Percentiles rank a stretch among this genome's conserved stretches.
These are phyloP conservation scores for Anoplolepis gracilipes DNA, from an alignment of 1,140 invertebrate genomes.

Conservation along the genomic window DNA sequence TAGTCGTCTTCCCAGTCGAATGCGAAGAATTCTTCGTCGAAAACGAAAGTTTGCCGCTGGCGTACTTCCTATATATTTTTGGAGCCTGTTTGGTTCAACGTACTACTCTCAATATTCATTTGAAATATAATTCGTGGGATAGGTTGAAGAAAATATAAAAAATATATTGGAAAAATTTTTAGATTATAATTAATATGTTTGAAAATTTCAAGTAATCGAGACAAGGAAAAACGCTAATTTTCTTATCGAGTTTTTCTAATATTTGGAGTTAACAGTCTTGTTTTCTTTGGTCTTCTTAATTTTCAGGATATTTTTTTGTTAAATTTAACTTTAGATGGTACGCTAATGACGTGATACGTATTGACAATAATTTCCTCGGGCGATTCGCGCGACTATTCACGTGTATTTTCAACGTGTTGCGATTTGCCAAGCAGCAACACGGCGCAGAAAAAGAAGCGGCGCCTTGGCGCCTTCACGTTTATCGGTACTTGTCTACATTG, in stretches of 20 bases:
- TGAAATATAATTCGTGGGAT: background rate
- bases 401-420: constrained; percentile 51
- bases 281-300: background rate
- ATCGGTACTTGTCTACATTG: constrained; percentile 46
- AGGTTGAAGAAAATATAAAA: background rate
- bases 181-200: too few species aligned
- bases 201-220: too few species aligned
- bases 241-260: background rate
- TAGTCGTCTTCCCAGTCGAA: background rate
- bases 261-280: background rate
- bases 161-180: background rate
- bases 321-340: background rate
- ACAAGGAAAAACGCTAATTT: background rate
- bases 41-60: constrained; percentile 33
- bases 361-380: constrained; percentile 31
- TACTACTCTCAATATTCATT: too few species aligned
- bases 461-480: constrained; percentile 38
- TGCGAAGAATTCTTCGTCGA: constrained; percentile 20
- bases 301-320: background rate
- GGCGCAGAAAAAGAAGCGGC: constrained; percentile 34
- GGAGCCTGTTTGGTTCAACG: background rate
- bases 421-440: constrained; percentile 13
- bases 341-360: background rate
- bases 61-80: constrained; percentile 7
- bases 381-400: constrained; percentile 29